Evolutionary conservation across 2,888 invertebrate species (phyloP), one percentile per base, ranked within the genome.

Genomic region (Megastigmus dorsalis): DNA sequence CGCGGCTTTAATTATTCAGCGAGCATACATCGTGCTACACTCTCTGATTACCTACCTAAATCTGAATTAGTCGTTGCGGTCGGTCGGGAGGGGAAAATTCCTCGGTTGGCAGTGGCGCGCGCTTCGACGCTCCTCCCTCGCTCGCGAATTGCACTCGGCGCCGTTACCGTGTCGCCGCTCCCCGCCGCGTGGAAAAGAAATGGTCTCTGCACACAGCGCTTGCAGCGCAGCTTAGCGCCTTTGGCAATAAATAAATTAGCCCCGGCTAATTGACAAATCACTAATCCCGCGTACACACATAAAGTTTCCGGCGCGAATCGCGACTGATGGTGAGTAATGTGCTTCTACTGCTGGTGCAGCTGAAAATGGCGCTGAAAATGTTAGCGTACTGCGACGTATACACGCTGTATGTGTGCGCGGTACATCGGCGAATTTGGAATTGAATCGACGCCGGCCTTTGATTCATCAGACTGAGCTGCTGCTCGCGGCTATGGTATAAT

Each of bases 231-330:
- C 55, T 50, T 68, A 60, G n/a, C n/a, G n/a, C 62, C 55, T 48
- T 50, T 18, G 76, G 76, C 80, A 78, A 82, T 84, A 85, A 85
- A 85, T 84, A 84, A 84, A 83, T 85, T 84, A 84, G 79, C 76
- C n/a, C n/a, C 54, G 18, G 9, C 82, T 85, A 85, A 85, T 85
- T 84, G 84, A 85, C 84, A 82, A 84, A 84, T 84, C 82, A 83
- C 83, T 83, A 84, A 83, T 84, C 81, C 80, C 78, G 80, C 33
- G 30, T n/a, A n/a, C n/a, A n/a, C n/a, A n/a, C n/a, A n/a, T n/a
- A n/a, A n/a, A n/a, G 36, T 13, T n/a, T 59, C 20, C 43, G 15
- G 26, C n/a, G 20, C 30, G 23, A 50, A 69, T 69, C 28, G 52
- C 52, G 20, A 69, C 38, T n/a, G 45, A 70, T 70, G 33, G 41